phyloP scores from a whole-genome alignment of 2,113 vertebrate species.

The Falcunculus frontatus region DNA sequence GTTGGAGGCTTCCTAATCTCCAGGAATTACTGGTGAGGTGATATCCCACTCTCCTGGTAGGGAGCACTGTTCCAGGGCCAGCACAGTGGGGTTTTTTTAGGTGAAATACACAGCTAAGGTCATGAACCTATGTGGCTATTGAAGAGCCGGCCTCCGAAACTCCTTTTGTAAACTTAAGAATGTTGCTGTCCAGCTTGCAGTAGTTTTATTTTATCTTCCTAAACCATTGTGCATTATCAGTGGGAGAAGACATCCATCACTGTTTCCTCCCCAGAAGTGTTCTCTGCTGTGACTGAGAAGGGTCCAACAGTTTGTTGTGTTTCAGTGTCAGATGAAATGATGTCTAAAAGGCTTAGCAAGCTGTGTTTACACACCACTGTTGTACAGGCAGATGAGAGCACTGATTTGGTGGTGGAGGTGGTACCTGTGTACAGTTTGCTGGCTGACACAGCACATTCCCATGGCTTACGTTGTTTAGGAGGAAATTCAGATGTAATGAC shows the following conservation, averaged over 20 bases:
- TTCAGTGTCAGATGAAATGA: not conserved
- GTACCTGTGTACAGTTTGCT: not conserved
- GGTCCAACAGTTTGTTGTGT: not conserved
- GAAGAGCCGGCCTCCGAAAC: not conserved
- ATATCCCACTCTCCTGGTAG: not conserved
- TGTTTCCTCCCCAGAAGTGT: not conserved
- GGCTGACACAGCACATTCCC: not conserved
- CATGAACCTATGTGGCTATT: not conserved
- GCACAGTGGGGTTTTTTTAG: accelerated
- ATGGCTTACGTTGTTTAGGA: not conserved
- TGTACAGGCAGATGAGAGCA: not conserved
- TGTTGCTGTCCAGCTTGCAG: not conserved
- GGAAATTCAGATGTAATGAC: constrained; percentile 2
- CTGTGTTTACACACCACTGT: not conserved
- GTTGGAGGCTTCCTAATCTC: not conserved
- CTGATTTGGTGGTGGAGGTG: not conserved
- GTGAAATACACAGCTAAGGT: not conserved
- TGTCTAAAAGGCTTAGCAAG: not conserved
- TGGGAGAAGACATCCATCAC: not conserved
- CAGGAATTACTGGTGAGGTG: not conserved
- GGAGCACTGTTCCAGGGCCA: not conserved
- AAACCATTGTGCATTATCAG: not conserved
- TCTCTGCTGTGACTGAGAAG: accelerated
- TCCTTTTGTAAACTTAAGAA: not conserved
- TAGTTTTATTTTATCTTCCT: not conserved